Percentiles rank a stretch among this genome's conserved stretches.
Conservation (phyloP, 2,797 vertebrate species). For the Melanotaenia trifasciata region DNA sequence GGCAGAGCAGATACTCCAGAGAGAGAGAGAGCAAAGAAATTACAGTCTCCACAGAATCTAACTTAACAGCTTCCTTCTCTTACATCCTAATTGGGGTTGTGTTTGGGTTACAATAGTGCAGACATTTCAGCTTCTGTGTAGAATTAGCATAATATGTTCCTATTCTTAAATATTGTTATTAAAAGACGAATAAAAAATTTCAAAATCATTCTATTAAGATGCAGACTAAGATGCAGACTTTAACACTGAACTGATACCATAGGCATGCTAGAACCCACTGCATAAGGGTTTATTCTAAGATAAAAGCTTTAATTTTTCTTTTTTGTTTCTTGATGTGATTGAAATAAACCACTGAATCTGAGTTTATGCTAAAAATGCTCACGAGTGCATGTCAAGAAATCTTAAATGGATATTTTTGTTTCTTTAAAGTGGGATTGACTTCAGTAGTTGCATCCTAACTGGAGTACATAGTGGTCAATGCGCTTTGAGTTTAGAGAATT, state of each 20-base stretch:
- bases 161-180: background rate
- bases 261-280: background rate
- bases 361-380: background rate
- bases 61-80: background rate
- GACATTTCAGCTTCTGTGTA: background rate
- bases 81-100: slow-evolving; percentile 14
- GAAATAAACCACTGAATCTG: no score
- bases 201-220: no score
- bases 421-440: background rate
- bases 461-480: background rate
- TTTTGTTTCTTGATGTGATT: no score
- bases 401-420: background rate
- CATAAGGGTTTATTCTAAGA: no score
- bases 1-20: slow-evolving; percentile 41
- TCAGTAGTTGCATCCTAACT: no score
- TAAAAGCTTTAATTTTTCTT: no score
- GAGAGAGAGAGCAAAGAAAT: slow-evolving; percentile 4
- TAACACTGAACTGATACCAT: background rate
- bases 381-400: background rate
- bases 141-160: background rate
- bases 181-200: background rate
- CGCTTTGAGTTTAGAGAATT: background rate
- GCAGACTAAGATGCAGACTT: background rate
- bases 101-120: background rate
- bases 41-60: background rate